Evolutionary conservation across 2,888 invertebrate species (phyloP).

Genomic region (Melinaea marsaeus): DNA sequence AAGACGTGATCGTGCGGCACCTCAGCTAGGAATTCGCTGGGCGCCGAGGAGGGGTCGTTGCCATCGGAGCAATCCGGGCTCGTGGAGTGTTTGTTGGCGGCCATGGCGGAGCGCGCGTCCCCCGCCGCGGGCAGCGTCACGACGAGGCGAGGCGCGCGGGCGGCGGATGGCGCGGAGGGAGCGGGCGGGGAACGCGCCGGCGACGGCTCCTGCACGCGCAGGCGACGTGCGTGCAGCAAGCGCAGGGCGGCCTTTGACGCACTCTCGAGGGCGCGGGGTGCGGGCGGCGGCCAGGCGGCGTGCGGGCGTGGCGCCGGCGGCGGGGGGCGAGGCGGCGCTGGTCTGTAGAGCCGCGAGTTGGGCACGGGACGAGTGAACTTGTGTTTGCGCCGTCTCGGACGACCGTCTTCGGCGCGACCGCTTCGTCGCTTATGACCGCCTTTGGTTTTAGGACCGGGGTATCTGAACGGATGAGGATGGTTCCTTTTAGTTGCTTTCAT

Average conservation of each 20-base stretch:
- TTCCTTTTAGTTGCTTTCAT: neutral
- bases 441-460: conserved; percentile 40
- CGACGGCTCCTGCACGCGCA: conserved; percentile 10
- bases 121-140: conserved; percentile 1
- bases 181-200: conserved; percentile 10
- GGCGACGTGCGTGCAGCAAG: conserved; percentile 24
- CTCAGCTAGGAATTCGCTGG: conserved; percentile 87
- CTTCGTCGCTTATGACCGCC: conserved; percentile 23
- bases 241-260: conserved; percentile 41
- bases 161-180: conserved; percentile 1
- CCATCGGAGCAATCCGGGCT: conserved; percentile 83
- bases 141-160: conserved; percentile 10
- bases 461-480: conserved; percentile 34
- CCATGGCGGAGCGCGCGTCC: conserved; percentile 36
- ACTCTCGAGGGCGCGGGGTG: conserved; percentile 37
- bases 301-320: conserved; percentile 41
- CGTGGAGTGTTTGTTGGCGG: conserved; percentile 52
- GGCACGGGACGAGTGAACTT: conserved; percentile 47
- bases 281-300: conserved; percentile 40
- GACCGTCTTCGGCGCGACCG: conserved; percentile 22
- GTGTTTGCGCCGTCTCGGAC: conserved; percentile 32
- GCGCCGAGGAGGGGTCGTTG: conserved; percentile 85
- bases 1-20: conserved; percentile 47
- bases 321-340: conserved; percentile 42
- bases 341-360: conserved; percentile 60